Percentiles rank a stretch among this genome's conserved stretches.
phyloP scores from a whole-genome alignment of 2,888 invertebrate species.

The Alentia gelatinosa region DNA sequence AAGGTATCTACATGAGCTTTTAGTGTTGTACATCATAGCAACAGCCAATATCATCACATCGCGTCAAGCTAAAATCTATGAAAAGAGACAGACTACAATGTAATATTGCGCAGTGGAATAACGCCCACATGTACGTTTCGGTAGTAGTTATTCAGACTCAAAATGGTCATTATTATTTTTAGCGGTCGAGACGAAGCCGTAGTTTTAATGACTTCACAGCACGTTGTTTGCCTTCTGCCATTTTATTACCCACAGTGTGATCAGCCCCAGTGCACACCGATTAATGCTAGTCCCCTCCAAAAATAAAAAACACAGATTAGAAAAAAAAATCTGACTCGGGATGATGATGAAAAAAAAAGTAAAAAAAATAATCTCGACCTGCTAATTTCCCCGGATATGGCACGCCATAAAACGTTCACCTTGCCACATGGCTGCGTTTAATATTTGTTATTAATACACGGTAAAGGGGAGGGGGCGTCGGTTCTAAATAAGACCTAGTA shows the following conservation, averaged over 20 bases:
- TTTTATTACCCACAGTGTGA: slow-evolving; percentile 2
- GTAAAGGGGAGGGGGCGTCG: neutral
- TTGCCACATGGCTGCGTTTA: neutral
- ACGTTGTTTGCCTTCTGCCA: neutral
- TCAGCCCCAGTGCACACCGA: slow-evolving; percentile 29
- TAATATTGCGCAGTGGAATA: no score
- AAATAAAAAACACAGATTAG: neutral
- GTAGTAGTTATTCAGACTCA: neutral
- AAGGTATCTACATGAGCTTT: no score
- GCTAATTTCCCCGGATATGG: neutral
- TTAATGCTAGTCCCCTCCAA: neutral
- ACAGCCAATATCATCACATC: no score
- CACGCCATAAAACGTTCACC: neutral
- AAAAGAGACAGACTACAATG: no score
- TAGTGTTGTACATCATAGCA: no score
- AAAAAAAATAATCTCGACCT: neutral
- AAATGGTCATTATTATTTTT: neutral
- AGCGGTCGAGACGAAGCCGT: neutral
- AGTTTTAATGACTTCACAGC: slow-evolving; percentile 36
- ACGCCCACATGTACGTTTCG: no score
- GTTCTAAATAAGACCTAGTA: neutral
- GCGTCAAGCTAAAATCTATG: no score
- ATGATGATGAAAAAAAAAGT: neutral
- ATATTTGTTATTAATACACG: neutral
- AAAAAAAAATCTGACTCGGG: neutral